A percentile compares a stretch with the other conserved stretches of the same genome.
These are phyloP conservation scores for Drosophila aff. DNA, from an alignment of 1,140 invertebrate species.

Conservation along the genomic window DNA sequence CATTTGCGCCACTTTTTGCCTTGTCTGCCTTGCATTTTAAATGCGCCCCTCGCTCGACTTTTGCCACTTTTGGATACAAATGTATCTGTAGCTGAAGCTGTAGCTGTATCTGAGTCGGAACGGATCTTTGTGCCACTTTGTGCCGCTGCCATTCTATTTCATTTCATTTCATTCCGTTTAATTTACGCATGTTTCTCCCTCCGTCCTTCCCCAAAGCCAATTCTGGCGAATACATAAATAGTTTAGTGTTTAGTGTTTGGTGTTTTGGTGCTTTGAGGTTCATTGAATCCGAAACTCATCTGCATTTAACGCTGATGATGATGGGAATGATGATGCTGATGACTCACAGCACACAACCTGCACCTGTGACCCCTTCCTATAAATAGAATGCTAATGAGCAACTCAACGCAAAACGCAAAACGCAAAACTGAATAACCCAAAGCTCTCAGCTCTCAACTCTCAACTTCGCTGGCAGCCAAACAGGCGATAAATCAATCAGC, in stretches of 20 bases:
- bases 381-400: constrained; percentile 43
- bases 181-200: constrained; percentile 21
- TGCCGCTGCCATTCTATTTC: constrained; percentile 18
- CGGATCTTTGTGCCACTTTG: constrained; percentile 68
- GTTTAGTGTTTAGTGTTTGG: constrained; percentile 14
- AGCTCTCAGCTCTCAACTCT: constrained; percentile 1
- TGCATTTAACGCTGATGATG: constrained; percentile 22
- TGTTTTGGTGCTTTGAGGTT: constrained; percentile 6
- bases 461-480: constrained; percentile 1
- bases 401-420: neutral
- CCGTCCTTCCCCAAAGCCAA: neutral
- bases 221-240: constrained; percentile 27
- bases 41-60: constrained; percentile 32
- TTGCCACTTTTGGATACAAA: constrained; percentile 34
- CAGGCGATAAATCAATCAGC: constrained; percentile 41
- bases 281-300: constrained; percentile 21
- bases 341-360: constrained; percentile 10
- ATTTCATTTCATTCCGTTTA: constrained; percentile 36
- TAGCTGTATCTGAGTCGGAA: constrained; percentile 22
- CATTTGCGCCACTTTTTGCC: constrained; percentile 77
- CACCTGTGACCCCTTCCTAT: constrained; percentile 11
- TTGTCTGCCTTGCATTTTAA: constrained; percentile 63
- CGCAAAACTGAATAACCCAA: neutral
- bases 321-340: constrained; percentile 12
- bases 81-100: constrained; percentile 17